A percentile compares a stretch with the other conserved stretches of the same genome.
Evolutionary conservation across 2,113 vertebrate species (phyloP).

Genomic region (Salvator merianae): DNA sequence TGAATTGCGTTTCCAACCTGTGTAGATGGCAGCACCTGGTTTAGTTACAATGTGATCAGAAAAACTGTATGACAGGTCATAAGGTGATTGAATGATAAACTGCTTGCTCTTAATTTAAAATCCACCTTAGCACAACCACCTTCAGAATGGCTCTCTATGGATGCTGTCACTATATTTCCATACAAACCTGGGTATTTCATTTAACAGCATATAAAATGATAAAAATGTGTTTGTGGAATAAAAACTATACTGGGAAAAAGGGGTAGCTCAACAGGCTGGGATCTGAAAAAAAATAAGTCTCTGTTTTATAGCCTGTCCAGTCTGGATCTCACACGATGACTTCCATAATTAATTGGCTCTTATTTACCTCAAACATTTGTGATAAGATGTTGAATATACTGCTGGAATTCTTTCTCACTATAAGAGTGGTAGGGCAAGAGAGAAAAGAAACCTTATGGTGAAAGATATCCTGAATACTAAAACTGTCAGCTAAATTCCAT

Average conservation of each 20-base stretch:
- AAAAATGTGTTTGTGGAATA: neutral
- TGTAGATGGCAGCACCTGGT: slow-evolving; percentile 77
- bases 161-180: neutral
- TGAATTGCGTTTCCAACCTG: slow-evolving; percentile 90
- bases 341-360: neutral
- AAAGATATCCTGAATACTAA: neutral
- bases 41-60: slow-evolving; percentile 53
- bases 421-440: neutral
- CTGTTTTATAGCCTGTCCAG: neutral
- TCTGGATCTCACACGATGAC: neutral
- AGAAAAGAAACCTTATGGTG: neutral
- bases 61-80: slow-evolving; percentile 23
- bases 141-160: neutral
- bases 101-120: slow-evolving; percentile 8
- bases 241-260: neutral
- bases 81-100: slow-evolving; percentile 4
- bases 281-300: neutral
- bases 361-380: neutral
- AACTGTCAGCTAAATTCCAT: neutral
- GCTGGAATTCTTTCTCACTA: neutral
- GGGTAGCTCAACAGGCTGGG: neutral
- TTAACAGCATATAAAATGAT: neutral
- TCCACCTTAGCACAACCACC: neutral
- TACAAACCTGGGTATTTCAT: neutral
- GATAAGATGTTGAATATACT: neutral